Evolutionary conservation across 2,888 invertebrate species (phyloP), one percentile per base, ranked within the genome.

Genomic region (Coelinius sp.): DNA sequence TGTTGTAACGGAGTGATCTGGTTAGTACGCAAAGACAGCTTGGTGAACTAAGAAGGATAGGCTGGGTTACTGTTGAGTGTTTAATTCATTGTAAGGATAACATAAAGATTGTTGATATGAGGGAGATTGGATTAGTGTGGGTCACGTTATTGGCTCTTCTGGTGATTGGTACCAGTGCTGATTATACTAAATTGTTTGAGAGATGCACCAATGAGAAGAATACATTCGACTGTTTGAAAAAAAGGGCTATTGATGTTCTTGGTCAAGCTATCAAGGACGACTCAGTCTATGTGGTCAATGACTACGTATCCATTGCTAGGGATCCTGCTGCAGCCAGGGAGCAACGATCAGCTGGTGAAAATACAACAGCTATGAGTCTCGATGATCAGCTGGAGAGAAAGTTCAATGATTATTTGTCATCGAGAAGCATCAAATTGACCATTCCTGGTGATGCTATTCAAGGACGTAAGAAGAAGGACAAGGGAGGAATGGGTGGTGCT

Each of bases 381-480:
- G 88, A 88, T 63, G 83, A 88, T 25, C 81, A 84, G 66, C 74
- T 88, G 31, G 86, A 87, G 35, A 80, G 76, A 62, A 88, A 86
- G 76, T 84, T 88, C 53, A 80, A 86, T 70, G 84, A 88, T 12
- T 88, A 83, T 52, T 67, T 88, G 22, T 79, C 83, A 0, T 86
- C 88, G 0, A 83, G 88, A 52, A 88, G 83, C 73, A 78, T 88
- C 20, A 81, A 85, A 62, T 74, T 88, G 17, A 87, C 86, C 6
- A 84, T 88, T 68, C 88, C 88, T 1, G 85, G 86, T 8, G 85
- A 86, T 70, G 80, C 83, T 31, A 84, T 88, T 35, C 83, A 88
- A 84, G 88, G 90, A 78, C 89, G 92, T 76, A 90, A 89, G 84
- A 91, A 90, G 75, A 85, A 84, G 78, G 82, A 84, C 64, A 88